Conservation (phyloP, 2,888 invertebrate genomes). For the Neoascia interrupta region DNA sequence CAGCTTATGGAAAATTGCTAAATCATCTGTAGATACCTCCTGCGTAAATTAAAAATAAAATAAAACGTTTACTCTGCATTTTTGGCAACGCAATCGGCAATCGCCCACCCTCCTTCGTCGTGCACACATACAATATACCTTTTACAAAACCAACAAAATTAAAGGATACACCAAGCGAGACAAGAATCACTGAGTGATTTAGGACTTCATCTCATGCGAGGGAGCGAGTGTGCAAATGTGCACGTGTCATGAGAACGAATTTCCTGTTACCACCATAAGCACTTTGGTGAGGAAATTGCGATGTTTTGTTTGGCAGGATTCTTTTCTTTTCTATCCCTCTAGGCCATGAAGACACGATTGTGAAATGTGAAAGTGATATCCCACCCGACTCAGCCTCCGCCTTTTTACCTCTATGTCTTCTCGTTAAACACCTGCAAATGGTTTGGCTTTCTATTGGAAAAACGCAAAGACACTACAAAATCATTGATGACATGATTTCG, state of each 20-base stretch:
- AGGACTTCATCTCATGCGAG: slow-evolving; percentile 38
- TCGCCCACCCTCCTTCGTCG: background rate
- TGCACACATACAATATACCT: slow-evolving; percentile 4
- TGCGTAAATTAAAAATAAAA: background rate
- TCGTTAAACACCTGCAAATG: slow-evolving; percentile 45
- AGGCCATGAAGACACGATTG: slow-evolving; percentile 38
- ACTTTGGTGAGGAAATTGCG: slow-evolving; percentile 63
- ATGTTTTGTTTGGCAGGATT: slow-evolving; percentile 57
- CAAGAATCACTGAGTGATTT: slow-evolving; percentile 59
- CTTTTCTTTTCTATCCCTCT: slow-evolving; percentile 6
- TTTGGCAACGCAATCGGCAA: slow-evolving; percentile 21
- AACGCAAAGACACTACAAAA: slow-evolving; percentile 41
- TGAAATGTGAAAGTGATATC: slow-evolving; percentile 52
- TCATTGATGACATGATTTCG: slow-evolving; percentile 59
- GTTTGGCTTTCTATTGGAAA: background rate
- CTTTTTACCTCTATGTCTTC: background rate
- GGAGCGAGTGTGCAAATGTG: slow-evolving; percentile 26
- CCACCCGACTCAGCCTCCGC: background rate
- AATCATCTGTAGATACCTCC: no score
- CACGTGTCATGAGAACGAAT: slow-evolving; percentile 63
- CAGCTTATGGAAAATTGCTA: no score
- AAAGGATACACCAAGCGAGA: slow-evolving; percentile 27
- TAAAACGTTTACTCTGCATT: slow-evolving; percentile 19
- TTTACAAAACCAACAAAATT: slow-evolving; percentile 30
- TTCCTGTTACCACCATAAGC: slow-evolving; percentile 68